Evolutionary conservation across 2,888 invertebrate species (phyloP).

Genomic region (Ichneumoninae sp.): DNA sequence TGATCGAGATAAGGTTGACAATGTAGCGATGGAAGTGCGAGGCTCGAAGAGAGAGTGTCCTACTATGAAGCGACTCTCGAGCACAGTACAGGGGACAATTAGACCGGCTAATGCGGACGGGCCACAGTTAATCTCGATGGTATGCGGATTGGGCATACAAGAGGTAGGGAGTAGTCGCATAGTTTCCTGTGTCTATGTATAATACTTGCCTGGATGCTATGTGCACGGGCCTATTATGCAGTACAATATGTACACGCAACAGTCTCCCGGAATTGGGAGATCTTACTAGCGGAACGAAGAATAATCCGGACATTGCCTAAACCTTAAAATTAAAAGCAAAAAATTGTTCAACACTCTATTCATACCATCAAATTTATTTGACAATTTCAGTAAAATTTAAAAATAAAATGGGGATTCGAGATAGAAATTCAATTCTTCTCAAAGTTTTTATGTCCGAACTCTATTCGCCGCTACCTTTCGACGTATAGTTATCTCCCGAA

Average conservation of each 20-base stretch:
- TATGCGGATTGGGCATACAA: conserved; percentile 67
- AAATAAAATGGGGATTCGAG: no score
- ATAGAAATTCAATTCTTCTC: no score
- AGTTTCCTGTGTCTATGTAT: conserved; percentile 51
- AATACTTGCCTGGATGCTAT: conserved; percentile 39
- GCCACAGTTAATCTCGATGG: conserved; percentile 68
- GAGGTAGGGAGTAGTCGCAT: conserved; percentile 55
- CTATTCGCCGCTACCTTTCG: no score
- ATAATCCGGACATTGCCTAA: background rate
- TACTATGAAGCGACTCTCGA: conserved; percentile 44
- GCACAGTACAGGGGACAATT: conserved; percentile 60
- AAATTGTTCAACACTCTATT: no score
- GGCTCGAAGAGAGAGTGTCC: conserved; percentile 33
- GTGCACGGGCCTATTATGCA: conserved; percentile 33
- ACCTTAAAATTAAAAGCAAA: no score
- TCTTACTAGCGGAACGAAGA: background rate
- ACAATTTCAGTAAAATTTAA: no score
- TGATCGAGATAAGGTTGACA: conserved; percentile 25
- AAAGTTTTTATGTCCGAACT: no score
- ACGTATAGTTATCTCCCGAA: no score
- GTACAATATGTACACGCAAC: conserved; percentile 22
- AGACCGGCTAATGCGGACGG: conserved; percentile 67
- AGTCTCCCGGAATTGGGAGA: conserved; percentile 19
- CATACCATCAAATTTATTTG: no score
- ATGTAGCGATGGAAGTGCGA: background rate